These are phyloP conservation scores for Percina caprodes DNA, from an alignment of 2,113 vertebrate species.

Conservation along the genomic window DNA sequence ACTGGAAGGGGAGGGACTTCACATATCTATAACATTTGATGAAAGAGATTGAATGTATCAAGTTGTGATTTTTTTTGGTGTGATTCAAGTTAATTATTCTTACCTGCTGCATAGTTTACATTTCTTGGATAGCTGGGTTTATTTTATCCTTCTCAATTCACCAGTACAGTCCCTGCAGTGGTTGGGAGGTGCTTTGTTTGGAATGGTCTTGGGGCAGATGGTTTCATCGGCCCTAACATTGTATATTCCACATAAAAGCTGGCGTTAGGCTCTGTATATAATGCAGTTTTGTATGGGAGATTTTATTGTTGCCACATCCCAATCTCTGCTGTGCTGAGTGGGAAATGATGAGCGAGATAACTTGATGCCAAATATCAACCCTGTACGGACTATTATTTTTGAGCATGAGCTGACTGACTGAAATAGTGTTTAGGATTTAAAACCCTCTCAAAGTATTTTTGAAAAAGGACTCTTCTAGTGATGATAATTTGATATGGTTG, in stretches of 20 bases:
- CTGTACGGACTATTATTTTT: background rate
- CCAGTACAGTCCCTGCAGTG: background rate
- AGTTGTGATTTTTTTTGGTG: background rate
- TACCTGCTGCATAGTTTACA: too few relatives aligned
- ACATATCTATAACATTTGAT: background rate
- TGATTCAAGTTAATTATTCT: background rate
- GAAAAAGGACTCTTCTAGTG: background rate
- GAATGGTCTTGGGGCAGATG: background rate
- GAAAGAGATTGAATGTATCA: too few relatives aligned
- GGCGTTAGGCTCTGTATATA: background rate
- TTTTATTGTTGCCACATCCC: conserved; percentile 1
- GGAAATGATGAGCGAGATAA: conserved; percentile 5
- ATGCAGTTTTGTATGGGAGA: conserved; percentile 1
- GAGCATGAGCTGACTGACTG: background rate
- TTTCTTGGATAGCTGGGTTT: background rate
- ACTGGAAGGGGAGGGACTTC: background rate
- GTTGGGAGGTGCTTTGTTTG: conserved; percentile 7
- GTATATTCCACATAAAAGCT: conserved; percentile 8
- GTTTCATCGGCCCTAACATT: background rate
- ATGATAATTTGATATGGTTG: background rate
- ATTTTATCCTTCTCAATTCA: background rate
- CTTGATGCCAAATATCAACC: conserved; percentile 8
- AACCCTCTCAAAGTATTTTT: background rate
- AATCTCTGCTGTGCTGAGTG: background rate
- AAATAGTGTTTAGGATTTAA: conserved; percentile 1